Evolutionary conservation across 1,140 invertebrate genomes (phyloP), one percentile per base, ranked within the genome.

Genomic region (Palaemon carinicauda): DNA sequence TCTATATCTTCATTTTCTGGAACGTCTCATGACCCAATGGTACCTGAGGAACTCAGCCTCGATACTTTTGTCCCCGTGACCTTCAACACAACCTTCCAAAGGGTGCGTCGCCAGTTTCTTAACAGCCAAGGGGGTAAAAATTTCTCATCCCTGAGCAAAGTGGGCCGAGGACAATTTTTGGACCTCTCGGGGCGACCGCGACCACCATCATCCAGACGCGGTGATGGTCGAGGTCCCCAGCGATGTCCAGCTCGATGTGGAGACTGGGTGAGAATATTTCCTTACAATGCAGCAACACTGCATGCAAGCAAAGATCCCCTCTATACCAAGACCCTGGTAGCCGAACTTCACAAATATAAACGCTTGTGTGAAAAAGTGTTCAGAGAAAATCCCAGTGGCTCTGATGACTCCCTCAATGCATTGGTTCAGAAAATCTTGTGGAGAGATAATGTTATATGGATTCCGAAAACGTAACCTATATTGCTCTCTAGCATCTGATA

Each of bases 181-280:
- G 56, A 69, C 33, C 5, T 9, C 60, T 81, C 75, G 5, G 31
- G 65, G 33, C 17, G 24, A 0, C 31, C 10, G n/a, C 31, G 71
- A 17, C 14, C n/a, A 21, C 21, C 29, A 31, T 27, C 17, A 31
- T 50, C 24, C 7, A 21, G 51, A 21, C 52, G 41, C 1, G 51
- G 73, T 15, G 69, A 17, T 15, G 52, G 24, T 2, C 21, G 27
- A 31, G 41, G 77, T n/a, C 52, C 21, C 9, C 33, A 65, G 17
- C 53, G 77, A 56, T 84, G 83, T 21, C 83, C 84, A 24, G 77
- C 84, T 2, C 51, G 51, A 21, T 71, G 82, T 21, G 89, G 87
- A 29, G 89, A 84, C 29, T 89, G 89, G 89, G 77, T 87, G 29
- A 71, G 89, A 27, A 87, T 81, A 2, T 89, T 88, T 69, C 89